Evolutionary conservation across 2,113 vertebrate genomes (phyloP).

Genomic region (Tinamus guttatus): DNA sequence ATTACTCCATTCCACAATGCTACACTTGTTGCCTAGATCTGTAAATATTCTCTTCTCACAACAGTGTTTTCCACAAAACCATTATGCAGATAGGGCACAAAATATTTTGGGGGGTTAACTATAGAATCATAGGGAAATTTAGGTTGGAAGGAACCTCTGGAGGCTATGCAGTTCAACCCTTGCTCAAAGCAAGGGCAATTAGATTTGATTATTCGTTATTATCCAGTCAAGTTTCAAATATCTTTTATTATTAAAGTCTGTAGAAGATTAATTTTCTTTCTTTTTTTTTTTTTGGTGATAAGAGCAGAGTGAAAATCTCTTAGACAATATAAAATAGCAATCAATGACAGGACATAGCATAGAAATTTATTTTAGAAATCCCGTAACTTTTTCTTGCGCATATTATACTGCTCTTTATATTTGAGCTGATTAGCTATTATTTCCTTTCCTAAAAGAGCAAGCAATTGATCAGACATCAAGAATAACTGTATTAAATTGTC

Average conservation of each 20-base stretch:
- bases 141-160: neutral
- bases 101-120: neutral
- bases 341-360: neutral
- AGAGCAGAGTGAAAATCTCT: neutral
- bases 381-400: neutral
- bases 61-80: neutral
- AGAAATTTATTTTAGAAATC: neutral
- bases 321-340: neutral
- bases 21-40: neutral
- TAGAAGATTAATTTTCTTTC: neutral
- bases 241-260: neutral
- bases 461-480: neutral
- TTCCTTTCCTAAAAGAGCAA: neutral
- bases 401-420: neutral
- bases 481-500: constrained; percentile 15
- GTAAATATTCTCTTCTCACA: neutral
- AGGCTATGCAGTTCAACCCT: neutral
- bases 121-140: neutral
- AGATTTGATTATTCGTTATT: neutral
- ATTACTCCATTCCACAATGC: neutral
- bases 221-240: neutral
- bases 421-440: neutral
- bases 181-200: neutral
- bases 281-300: neutral
- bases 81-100: neutral